Evolutionary conservation across 2,797 vertebrate genomes (phyloP).

Genomic region (Pagetopsis macropterus): DNA sequence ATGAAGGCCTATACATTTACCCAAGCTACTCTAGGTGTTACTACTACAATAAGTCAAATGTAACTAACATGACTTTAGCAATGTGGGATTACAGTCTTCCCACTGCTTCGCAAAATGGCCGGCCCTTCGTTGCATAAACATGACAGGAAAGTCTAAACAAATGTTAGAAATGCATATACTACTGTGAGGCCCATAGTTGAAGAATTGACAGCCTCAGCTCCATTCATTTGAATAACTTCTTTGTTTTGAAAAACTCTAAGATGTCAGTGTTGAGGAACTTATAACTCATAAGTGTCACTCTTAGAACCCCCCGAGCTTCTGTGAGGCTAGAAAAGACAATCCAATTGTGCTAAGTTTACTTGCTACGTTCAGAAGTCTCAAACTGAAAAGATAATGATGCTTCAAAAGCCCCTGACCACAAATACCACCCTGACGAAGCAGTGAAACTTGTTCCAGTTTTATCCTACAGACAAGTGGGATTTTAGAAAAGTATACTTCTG

Average conservation of each 20-base stretch:
- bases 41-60: not conserved
- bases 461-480: slow-evolving; percentile 16
- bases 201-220: not conserved
- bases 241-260: not conserved
- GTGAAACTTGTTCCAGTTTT: slow-evolving; percentile 11
- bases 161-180: not conserved
- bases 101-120: not conserved
- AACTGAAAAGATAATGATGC: slow-evolving; percentile 46
- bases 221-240: not conserved
- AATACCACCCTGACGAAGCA: not conserved
- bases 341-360: slow-evolving; percentile 37
- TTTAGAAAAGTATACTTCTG: slow-evolving; percentile 18
- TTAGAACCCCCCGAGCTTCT: slow-evolving; percentile 5
- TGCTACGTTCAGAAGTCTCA: slow-evolving; percentile 23
- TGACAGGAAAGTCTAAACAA: not conserved
- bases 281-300: slow-evolving; percentile 17
- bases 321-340: slow-evolving; percentile 19
- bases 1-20: not conserved
- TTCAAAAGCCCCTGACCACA: slow-evolving; percentile 40
- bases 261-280: slow-evolving; percentile 12
- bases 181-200: not conserved
- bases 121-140: not conserved
- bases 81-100: too few species aligned
- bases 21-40: not conserved
- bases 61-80: not conserved